These are phyloP conservation scores for Syngnathus floridae DNA, from an alignment of 2,113 vertebrate genomes.

Conservation along the genomic window DNA sequence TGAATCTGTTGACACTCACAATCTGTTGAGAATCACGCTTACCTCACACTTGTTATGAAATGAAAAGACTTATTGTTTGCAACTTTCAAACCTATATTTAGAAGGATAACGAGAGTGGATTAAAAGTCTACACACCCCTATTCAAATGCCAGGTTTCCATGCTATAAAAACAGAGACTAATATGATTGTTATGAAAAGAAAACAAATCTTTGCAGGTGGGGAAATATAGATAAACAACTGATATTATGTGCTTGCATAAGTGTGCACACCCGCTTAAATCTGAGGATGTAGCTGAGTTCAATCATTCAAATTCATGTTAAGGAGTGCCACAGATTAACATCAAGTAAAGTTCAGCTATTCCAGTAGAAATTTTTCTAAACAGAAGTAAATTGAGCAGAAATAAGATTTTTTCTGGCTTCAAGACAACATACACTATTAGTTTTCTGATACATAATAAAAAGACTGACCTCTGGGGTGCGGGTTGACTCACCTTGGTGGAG, in stretches of 20 bases:
- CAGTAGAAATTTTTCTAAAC: not conserved
- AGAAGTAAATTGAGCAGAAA: not conserved
- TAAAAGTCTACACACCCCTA: not conserved
- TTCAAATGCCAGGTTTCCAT: not conserved
- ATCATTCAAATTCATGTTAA: too few relatives aligned
- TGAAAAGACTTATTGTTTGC: too few relatives aligned
- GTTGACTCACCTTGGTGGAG: constrained; percentile 54
- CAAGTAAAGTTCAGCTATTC: not conserved
- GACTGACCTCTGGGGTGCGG: not conserved
- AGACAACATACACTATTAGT: not conserved
- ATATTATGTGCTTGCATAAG: not conserved
- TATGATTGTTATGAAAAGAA: not conserved
- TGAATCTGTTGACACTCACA: too few relatives aligned
- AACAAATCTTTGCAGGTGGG: not conserved
- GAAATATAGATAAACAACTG: not conserved
- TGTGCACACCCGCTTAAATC: not conserved
- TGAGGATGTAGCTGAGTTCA: not conserved
- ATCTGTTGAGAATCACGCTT: too few relatives aligned
- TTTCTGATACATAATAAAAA: not conserved
- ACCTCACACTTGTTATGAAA: too few relatives aligned
- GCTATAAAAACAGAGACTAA: not conserved
- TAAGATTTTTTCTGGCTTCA: not conserved
- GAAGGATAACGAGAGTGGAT: not conserved
- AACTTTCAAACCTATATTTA: too few relatives aligned
- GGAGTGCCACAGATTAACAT: not conserved